A percentile compares a stretch with the other conserved stretches of the same genome.
Evolutionary conservation across 2,888 invertebrate genomes (phyloP).

Genomic region (Acanthosepion esculentum): DNA sequence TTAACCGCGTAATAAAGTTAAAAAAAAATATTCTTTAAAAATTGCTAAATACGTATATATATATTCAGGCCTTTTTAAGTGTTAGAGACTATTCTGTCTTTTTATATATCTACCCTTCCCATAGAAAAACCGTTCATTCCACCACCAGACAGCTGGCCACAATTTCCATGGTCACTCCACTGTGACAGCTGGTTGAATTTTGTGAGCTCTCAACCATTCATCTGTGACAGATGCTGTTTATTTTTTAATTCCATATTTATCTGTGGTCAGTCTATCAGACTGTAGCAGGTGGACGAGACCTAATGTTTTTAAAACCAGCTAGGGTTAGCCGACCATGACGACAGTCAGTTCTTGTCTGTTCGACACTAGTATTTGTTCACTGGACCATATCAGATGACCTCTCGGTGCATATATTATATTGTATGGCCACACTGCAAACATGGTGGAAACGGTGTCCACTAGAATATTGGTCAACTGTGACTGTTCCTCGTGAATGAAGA

Average conservation of each 20-base stretch:
- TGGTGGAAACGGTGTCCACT: not conserved
- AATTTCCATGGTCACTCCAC: not conserved
- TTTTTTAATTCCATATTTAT: not conserved
- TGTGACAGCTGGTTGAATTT: not conserved
- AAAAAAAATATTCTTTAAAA: too few relatives aligned
- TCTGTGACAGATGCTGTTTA: not conserved
- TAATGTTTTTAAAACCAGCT: not conserved
- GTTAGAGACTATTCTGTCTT: not conserved
- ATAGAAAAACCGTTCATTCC: not conserved
- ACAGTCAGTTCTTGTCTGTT: not conserved
- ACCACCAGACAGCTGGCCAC: not conserved
- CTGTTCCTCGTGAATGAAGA: not conserved
- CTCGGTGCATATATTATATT: not conserved
- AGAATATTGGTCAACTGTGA: not conserved
- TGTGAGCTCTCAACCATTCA: not conserved
- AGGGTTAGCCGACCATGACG: not conserved
- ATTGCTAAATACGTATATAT: too few relatives aligned
- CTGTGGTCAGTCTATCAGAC: not conserved
- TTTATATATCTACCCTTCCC: not conserved
- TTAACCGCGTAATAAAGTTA: too few relatives aligned
- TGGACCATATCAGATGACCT: slow-evolving; percentile 20
- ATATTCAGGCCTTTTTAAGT: too few relatives aligned
- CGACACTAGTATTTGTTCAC: not conserved
- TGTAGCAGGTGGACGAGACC: not conserved
- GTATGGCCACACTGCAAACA: slow-evolving; percentile 22